A percentile compares a stretch with the other conserved stretches of the same genome.
Conservation (phyloP, 2,797 vertebrate species). For the Sebastes trivittatus region DNA sequence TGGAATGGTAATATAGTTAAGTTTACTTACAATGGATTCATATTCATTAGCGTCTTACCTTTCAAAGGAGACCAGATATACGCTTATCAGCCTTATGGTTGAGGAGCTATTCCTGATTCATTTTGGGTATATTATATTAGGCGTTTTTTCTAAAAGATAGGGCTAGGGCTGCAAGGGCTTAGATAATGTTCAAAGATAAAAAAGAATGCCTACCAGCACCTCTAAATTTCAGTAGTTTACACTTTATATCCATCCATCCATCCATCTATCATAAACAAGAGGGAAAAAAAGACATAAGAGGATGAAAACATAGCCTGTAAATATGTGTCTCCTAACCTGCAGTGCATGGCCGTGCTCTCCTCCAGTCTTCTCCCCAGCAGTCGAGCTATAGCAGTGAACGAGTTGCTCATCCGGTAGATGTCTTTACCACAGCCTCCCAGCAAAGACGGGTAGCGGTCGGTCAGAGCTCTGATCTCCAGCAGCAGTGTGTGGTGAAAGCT, state of each 20-base stretch:
- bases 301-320: not conserved
- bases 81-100: not conserved
- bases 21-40: not conserved
- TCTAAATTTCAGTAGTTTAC: no score
- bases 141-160: no score
- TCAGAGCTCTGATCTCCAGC: constrained; percentile 90
- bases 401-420: constrained; percentile 95
- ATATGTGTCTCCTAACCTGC: constrained; percentile 79
- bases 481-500: constrained; percentile 91
- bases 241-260: no score
- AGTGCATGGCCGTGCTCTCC: constrained; percentile 2
- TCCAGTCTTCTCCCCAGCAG: constrained; percentile 86
- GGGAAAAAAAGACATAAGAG: not conserved
- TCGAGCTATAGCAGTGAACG: constrained; percentile 90
- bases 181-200: no score
- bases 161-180: no score
- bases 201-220: no score
- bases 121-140: no score
- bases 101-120: no score
- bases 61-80: not conserved
- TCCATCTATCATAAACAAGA: not conserved
- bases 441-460: constrained; percentile 84
- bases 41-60: not conserved
- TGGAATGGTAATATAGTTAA: not conserved
- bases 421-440: constrained; percentile 89